phyloP scores from a whole-genome alignment of 2,113 vertebrate species.

The Trogon surrucura region DNA sequence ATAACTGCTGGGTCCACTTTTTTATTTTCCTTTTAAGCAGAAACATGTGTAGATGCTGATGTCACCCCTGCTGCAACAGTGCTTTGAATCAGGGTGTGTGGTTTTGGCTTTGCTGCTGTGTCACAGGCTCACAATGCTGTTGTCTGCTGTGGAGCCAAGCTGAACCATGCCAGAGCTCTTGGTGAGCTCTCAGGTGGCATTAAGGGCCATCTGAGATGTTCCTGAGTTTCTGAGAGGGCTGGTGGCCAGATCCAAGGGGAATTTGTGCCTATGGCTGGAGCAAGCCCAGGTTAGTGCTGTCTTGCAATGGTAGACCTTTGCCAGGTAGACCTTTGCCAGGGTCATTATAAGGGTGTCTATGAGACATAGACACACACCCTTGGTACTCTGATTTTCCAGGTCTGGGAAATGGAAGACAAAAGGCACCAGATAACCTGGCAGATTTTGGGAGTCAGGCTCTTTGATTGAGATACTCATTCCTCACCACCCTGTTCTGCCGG shows the following conservation, averaged over 20 bases:
- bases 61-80: neutral
- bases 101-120: neutral
- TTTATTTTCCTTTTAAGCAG: neutral
- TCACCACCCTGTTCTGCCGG: neutral
- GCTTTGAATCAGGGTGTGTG: neutral
- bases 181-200: neutral
- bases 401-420: neutral
- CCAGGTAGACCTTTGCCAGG: neutral
- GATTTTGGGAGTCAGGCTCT: neutral
- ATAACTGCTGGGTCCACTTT: neutral
- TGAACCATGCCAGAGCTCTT: rapidly evolving
- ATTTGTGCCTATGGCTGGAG: neutral
- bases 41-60: neutral
- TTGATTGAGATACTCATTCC: neutral
- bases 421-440: neutral
- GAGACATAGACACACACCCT: neutral
- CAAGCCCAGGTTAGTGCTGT: neutral
- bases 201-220: neutral
- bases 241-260: neutral
- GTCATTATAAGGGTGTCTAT: neutral
- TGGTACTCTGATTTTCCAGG: neutral
- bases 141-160: neutral
- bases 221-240: neutral
- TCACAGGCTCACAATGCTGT: neutral
- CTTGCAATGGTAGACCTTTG: neutral